phyloP scores from a whole-genome alignment of 2,797 vertebrate genomes.

The Epinephelus coioides region DNA sequence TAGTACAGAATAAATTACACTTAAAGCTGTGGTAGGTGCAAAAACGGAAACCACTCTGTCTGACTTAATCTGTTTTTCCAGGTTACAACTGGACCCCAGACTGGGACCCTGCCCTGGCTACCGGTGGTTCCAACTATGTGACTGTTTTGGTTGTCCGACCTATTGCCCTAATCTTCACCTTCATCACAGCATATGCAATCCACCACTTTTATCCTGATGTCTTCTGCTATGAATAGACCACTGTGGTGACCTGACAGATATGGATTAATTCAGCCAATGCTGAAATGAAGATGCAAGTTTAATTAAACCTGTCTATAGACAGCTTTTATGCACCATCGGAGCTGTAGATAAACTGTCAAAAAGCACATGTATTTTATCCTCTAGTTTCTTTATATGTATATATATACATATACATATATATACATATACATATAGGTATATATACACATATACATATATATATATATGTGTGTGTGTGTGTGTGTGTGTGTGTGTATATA shows the following conservation, averaged over 20 bases:
- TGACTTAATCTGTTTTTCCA: conserved; percentile 33
- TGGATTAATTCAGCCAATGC: not conserved
- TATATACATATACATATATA: too few relatives aligned
- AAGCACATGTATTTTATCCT: too few relatives aligned
- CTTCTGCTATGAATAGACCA: conserved; percentile 70
- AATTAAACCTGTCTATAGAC: not conserved
- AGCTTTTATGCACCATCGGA: not conserved
- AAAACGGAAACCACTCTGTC: not conserved
- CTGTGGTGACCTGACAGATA: not conserved
- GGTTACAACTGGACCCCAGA: conserved; percentile 71
- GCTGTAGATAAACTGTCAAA: not conserved
- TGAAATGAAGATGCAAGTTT: not conserved
- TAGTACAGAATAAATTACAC: not conserved
- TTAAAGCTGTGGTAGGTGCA: not conserved
- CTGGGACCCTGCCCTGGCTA: conserved; percentile 36
- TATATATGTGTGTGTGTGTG: too few relatives aligned
- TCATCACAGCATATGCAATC: conserved; percentile 71
- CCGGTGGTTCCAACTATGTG: conserved; percentile 51
- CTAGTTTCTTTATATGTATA: not conserved
- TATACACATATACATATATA: too few relatives aligned
- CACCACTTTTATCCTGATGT: conserved; percentile 74
- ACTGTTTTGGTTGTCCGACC: conserved; percentile 66
- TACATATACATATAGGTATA: too few relatives aligned
- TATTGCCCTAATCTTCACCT: conserved; percentile 69
- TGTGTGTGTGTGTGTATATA: too few relatives aligned